Percentiles rank a stretch among this genome's conserved stretches.
Conservation (phyloP, 2,797 vertebrate species). For the Hyperoplus immaculatus region DNA sequence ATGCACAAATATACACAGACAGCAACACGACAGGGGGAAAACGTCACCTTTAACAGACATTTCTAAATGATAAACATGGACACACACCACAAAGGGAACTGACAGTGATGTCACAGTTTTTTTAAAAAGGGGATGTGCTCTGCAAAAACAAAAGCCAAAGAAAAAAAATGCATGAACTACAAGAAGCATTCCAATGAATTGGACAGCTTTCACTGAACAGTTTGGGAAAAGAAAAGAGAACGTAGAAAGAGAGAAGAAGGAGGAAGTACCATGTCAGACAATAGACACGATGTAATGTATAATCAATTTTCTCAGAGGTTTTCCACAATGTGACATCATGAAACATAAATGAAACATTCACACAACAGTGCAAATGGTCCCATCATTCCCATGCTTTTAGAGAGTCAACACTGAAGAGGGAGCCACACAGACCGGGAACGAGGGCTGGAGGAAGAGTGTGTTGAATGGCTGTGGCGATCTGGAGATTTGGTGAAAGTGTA, state of each 20-base stretch:
- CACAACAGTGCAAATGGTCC: conserved; percentile 28
- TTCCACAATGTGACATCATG: conserved; percentile 28
- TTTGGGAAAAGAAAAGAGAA: no score
- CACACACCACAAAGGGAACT: conserved; percentile 6
- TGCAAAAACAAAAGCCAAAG: conserved; percentile 34
- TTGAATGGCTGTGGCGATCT: conserved; percentile 81
- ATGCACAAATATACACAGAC: conserved; percentile 26
- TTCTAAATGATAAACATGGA: conserved; percentile 7
- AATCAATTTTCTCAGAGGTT: conserved; percentile 6
- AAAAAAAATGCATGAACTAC: conserved; percentile 18
- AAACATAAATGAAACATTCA: conserved; percentile 22
- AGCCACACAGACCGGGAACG: conserved; percentile 71
- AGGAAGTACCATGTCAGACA: conserved; percentile 7
- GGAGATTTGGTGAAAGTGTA: conserved; percentile 77
- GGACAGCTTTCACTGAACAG: not conserved
- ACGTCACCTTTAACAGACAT: conserved; percentile 1
- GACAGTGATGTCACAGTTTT: conserved; percentile 1
- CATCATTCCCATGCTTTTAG: conserved; percentile 71
- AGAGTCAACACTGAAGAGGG: conserved; percentile 43
- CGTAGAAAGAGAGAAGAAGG: no score
- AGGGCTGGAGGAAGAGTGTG: conserved; percentile 77
- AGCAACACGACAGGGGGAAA: conserved; percentile 8
- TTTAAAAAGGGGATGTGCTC: conserved; percentile 8
- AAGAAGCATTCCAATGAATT: conserved; percentile 29
- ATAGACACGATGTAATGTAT: conserved; percentile 17